Conservation (phyloP, 2,888 invertebrate species). For the Drosophila infuscata region DNA sequence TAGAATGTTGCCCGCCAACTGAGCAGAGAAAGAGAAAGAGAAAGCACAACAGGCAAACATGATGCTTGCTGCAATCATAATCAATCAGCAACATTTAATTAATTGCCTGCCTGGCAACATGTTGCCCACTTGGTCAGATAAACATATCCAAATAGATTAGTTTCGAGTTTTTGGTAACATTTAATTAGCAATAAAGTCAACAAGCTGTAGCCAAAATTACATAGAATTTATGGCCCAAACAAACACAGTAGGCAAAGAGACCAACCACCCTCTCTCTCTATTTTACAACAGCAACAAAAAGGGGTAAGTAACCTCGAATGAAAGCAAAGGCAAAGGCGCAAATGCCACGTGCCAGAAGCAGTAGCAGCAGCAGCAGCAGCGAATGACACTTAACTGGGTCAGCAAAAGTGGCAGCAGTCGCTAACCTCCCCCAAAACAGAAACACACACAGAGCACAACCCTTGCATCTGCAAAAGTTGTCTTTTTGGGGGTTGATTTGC, state of each 20-base stretch:
- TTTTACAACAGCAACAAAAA: constrained; percentile 18
- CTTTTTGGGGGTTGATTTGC: constrained; percentile 28
- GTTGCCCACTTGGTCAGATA: neutral
- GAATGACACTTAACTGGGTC: constrained; percentile 80
- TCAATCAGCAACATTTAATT: constrained; percentile 6
- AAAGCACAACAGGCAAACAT: neutral
- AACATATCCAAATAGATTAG: neutral
- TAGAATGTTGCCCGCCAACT: constrained; percentile 70
- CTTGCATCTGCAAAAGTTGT: constrained; percentile 11
- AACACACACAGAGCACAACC: constrained; percentile 17
- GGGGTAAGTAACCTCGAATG: constrained; percentile 82
- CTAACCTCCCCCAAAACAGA: constrained; percentile 9
- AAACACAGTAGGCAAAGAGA: constrained; percentile 23
- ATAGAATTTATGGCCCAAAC: constrained; percentile 41
- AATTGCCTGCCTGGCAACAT: constrained; percentile 1
- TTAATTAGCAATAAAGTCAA: constrained; percentile 60
- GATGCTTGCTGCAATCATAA: neutral
- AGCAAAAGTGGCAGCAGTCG: constrained; percentile 70
- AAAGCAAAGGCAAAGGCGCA: constrained; percentile 70
- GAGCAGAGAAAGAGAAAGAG: constrained; percentile 71
- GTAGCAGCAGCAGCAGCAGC: constrained; percentile 51
- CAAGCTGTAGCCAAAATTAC: constrained; percentile 33
- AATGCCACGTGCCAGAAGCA: constrained; percentile 26
- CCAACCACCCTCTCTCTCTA: neutral
- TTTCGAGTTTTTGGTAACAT: neutral